A percentile compares a stretch with the other conserved stretches of the same genome.
These are phyloP conservation scores for Diaprepes abbreviatus DNA, from an alignment of 2,888 invertebrate genomes.

Conservation along the genomic window DNA sequence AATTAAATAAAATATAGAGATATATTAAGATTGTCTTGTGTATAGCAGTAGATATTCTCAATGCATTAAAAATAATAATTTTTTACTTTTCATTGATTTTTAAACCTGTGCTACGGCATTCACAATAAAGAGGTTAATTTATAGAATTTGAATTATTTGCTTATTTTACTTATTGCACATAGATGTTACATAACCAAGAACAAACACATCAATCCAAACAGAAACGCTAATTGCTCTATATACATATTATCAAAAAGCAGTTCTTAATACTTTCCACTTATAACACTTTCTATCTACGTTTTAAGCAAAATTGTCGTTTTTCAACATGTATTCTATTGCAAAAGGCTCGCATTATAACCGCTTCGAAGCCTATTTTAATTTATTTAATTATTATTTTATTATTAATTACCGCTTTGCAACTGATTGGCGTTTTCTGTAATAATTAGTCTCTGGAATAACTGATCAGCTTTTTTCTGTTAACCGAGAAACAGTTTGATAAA, in stretches of 20 bases:
- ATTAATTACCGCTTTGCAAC: conserved; percentile 25
- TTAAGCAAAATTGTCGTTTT: conserved; percentile 39
- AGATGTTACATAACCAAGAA: conserved; percentile 6
- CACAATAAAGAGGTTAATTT: too few species aligned
- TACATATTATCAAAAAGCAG: neutral
- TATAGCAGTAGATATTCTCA: too few species aligned
- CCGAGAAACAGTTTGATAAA: neutral
- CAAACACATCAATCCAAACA: conserved; percentile 2
- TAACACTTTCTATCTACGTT: conserved; percentile 39
- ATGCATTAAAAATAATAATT: too few species aligned
- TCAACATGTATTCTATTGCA: conserved; percentile 28
- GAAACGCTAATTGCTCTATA: conserved; percentile 10
- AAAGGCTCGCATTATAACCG: conserved; percentile 18
- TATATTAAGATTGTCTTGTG: too few species aligned
- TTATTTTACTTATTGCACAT: too few species aligned
- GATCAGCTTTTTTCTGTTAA: conserved; percentile 4
- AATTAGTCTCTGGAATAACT: conserved; percentile 28
- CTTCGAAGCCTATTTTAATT: conserved; percentile 19
- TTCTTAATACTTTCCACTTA: conserved; percentile 35
- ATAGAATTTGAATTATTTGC: too few species aligned
- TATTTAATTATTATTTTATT: conserved; percentile 32
- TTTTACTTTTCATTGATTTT: too few species aligned
- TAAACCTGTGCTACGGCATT: too few species aligned
- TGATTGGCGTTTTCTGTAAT: conserved; percentile 27
- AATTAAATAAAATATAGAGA: too few species aligned